phyloP scores from a whole-genome alignment of 2,113 vertebrate species.

The Telmatochromis sp. region DNA sequence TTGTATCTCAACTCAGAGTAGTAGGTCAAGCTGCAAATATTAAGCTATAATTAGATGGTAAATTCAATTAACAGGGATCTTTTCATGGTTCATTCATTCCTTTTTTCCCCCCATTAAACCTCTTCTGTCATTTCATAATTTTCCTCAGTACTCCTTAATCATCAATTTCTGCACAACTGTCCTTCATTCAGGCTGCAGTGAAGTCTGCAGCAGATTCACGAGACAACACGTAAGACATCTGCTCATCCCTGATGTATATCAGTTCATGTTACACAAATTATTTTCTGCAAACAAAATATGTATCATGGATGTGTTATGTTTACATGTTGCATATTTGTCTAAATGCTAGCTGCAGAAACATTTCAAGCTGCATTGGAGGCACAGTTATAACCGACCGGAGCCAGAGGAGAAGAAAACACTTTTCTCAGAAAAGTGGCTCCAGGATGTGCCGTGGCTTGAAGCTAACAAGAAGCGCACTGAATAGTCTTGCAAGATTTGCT shows the following conservation, averaged over 20 bases:
- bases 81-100: background rate
- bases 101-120: background rate
- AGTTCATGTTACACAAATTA: fast-evolving
- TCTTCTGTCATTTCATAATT: background rate
- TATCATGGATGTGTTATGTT: background rate
- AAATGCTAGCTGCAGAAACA: background rate
- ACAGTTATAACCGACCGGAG: background rate
- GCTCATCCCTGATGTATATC: background rate
- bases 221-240: background rate
- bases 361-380: background rate
- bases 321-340: background rate
- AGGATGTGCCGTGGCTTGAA: background rate
- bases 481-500: background rate
- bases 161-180: background rate
- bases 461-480: background rate
- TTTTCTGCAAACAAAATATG: background rate
- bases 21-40: background rate
- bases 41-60: background rate
- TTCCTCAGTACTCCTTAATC: background rate
- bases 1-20: background rate
- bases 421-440: background rate
- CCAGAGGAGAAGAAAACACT: background rate
- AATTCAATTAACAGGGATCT: background rate
- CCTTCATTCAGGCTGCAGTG: background rate
- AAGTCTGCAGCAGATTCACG: background rate